These are phyloP conservation scores for Falco biarmicus DNA, from an alignment of 2,797 vertebrate species.

Conservation along the genomic window DNA sequence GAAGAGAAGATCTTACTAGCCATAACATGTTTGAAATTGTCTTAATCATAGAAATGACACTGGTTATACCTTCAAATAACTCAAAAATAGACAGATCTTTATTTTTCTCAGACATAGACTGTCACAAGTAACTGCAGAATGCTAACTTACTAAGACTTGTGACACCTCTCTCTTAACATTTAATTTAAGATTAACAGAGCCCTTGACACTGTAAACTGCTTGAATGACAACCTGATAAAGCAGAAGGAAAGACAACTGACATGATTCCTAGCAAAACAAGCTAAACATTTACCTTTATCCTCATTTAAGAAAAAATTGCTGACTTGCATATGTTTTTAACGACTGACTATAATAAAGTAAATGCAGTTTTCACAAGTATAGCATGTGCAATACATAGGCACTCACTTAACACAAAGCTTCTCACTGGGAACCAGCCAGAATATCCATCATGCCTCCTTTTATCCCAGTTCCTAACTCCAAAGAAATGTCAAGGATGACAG, in stretches of 20 bases:
- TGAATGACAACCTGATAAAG: slow-evolving; percentile 23
- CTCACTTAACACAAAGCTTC: neutral
- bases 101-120: neutral
- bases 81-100: neutral
- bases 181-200: slow-evolving; percentile 18
- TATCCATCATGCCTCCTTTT: neutral
- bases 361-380: neutral
- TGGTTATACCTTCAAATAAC: neutral
- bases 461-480: neutral
- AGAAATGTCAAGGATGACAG: neutral
- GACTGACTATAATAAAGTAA: neutral
- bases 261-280: neutral
- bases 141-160: neutral
- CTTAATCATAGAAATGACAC: neutral
- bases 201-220: neutral
- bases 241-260: slow-evolving; percentile 43
- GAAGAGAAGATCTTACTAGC: neutral
- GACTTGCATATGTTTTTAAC: neutral
- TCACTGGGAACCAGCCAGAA: neutral
- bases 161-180: neutral
- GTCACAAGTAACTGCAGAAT: neutral
- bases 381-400: neutral
- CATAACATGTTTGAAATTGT: neutral
- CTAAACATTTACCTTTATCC: neutral
- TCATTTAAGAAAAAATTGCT: neutral